Conservation (phyloP, 2,888 invertebrate species). For the Drosophila kanekoi region DNA sequence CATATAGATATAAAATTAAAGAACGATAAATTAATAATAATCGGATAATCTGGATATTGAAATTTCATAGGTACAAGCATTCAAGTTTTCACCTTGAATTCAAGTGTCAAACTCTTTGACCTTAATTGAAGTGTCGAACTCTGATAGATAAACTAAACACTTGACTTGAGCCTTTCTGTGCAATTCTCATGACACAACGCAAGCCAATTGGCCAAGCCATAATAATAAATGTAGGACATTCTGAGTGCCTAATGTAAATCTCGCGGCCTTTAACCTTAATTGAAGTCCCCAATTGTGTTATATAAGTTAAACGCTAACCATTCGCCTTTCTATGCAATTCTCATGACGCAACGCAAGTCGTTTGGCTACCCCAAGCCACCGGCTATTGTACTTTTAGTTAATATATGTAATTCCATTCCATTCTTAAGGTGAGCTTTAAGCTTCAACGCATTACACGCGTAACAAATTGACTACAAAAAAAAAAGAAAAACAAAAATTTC, state of each 20-base stretch:
- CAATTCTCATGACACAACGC: slow-evolving; percentile 28
- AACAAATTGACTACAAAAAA: slow-evolving; percentile 42
- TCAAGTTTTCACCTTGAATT: too few relatives aligned
- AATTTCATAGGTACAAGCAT: too few relatives aligned
- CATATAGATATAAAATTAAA: background rate
- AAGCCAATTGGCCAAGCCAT: background rate
- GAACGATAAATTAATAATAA: background rate
- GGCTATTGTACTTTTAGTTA: background rate
- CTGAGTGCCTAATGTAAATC: too few relatives aligned
- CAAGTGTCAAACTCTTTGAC: too few relatives aligned
- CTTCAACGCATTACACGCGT: slow-evolving; percentile 48
- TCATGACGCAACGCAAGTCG: slow-evolving; percentile 24
- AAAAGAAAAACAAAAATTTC: slow-evolving; percentile 35
- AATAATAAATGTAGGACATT: too few relatives aligned
- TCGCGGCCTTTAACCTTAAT: background rate
- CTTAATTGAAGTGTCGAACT: background rate
- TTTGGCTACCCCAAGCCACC: background rate
- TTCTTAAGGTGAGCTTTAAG: slow-evolving; percentile 13
- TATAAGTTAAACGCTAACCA: background rate
- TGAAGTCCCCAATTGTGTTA: background rate
- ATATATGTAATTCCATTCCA: slow-evolving; percentile 14
- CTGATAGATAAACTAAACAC: background rate
- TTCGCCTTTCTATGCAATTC: slow-evolving; percentile 11
- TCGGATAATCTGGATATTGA: too few relatives aligned
- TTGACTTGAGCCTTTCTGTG: slow-evolving; percentile 1